phyloP scores from a whole-genome alignment of 2,113 vertebrate genomes.

The Edolisoma coerulescens region DNA sequence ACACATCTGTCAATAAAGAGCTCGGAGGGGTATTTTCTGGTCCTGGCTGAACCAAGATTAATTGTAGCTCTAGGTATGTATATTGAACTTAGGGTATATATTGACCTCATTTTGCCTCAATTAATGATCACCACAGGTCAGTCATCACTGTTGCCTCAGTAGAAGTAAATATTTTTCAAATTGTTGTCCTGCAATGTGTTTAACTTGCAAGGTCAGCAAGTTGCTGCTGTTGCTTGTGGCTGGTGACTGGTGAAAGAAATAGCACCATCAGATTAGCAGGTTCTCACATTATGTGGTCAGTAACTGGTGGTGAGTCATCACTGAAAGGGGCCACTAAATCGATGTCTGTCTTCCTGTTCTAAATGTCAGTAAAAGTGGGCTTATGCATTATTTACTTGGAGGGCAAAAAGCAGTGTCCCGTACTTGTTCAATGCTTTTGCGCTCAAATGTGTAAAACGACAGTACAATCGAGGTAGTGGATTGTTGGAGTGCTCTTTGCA shows the following conservation, averaged over 20 bases:
- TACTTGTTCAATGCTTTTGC: neutral
- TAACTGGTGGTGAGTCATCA: neutral
- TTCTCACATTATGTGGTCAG: neutral
- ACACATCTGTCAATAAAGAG: neutral
- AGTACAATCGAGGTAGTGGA: neutral
- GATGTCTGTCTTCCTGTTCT: neutral
- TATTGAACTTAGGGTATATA: constrained; percentile 2
- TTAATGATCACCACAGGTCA: neutral
- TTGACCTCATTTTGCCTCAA: constrained; percentile 10
- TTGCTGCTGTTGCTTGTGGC: neutral
- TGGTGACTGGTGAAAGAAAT: neutral
- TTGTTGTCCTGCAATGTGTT: neutral
- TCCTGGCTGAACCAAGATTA: neutral
- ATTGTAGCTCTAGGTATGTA: neutral
- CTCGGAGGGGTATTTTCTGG: neutral
- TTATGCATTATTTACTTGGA: neutral
- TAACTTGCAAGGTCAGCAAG: neutral
- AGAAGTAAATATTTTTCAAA: constrained; percentile 10
- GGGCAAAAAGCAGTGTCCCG: neutral
- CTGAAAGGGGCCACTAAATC: neutral
- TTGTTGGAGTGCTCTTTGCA: neutral
- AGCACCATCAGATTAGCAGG: neutral
- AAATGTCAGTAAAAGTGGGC: neutral
- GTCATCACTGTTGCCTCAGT: neutral
- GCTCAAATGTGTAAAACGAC: neutral